Evolutionary conservation across 2,888 invertebrate species (phyloP).

Genomic region (Brachypalpus laphriformis): DNA sequence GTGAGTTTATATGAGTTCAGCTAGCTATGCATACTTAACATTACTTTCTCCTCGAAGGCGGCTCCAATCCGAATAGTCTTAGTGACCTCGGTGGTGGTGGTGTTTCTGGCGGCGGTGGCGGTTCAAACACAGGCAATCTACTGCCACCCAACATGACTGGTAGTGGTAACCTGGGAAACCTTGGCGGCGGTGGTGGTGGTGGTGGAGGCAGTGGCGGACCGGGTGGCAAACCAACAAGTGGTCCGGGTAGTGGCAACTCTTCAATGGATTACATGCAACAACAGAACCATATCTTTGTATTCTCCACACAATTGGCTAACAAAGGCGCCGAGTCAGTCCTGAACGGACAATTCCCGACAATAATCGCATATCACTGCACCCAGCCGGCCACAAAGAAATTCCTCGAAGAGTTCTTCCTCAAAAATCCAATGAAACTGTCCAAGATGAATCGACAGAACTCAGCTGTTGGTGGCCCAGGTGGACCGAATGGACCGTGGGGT

Average conservation of each 20-base stretch:
- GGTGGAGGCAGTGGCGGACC: constrained; percentile 50
- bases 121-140: constrained; percentile 34
- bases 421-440: constrained; percentile 94
- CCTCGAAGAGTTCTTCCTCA: constrained; percentile 89
- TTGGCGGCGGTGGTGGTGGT: constrained; percentile 22
- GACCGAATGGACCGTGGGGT: constrained; percentile 58
- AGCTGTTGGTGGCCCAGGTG: constrained; percentile 61
- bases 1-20: constrained; percentile 5
- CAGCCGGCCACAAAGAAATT: constrained; percentile 97
- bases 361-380: constrained; percentile 97
- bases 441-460: constrained; percentile 92
- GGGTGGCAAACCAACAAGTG: constrained; percentile 69
- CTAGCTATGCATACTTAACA: too few species aligned
- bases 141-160: constrained; percentile 31
- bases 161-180: constrained; percentile 56
- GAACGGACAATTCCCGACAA: constrained; percentile 94
- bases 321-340: constrained; percentile 96
- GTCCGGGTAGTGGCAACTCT: constrained; percentile 53
- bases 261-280: constrained; percentile 91
- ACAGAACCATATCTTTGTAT: constrained; percentile 99
- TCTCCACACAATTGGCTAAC: constrained; percentile 96
- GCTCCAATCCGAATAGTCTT: constrained; percentile 40
- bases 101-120: too few species aligned
- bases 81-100: constrained; percentile 36
- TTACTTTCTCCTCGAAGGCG: constrained; percentile 20